These are phyloP conservation scores for Fragum whitleyi DNA, from an alignment of 2,888 invertebrate species.

Conservation along the genomic window DNA sequence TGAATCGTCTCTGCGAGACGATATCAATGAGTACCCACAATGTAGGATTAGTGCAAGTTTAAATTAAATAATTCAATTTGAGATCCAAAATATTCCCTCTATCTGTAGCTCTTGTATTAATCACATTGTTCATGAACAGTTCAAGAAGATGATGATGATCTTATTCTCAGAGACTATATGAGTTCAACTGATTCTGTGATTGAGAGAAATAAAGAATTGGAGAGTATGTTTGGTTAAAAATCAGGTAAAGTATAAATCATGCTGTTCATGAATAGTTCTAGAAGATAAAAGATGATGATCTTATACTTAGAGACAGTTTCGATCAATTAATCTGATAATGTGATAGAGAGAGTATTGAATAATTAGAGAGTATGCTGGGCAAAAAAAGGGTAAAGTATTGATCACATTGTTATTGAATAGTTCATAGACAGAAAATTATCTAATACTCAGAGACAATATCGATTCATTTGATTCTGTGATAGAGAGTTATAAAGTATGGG, in stretches of 20 bases:
- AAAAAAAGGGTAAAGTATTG: conserved; percentile 86
- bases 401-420: conserved; percentile 95
- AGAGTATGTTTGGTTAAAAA: conserved; percentile 89
- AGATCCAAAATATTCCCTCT: too few species aligned
- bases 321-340: conserved; percentile 89
- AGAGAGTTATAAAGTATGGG: conserved; percentile 93
- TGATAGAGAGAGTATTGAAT: conserved; percentile 92
- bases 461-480: conserved; percentile 89
- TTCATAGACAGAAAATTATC: conserved; percentile 90
- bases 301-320: conserved; percentile 84
- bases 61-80: too few species aligned
- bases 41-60: too few species aligned
- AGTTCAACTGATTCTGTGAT: conserved; percentile 89
- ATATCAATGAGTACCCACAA: too few species aligned
- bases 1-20: too few species aligned
- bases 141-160: conserved; percentile 88
- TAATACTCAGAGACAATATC: conserved; percentile 85
- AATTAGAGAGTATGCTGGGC: conserved; percentile 90
- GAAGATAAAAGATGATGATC: conserved; percentile 88
- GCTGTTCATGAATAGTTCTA: conserved; percentile 93
- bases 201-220: conserved; percentile 93
- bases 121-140: conserved; percentile 90
- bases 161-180: conserved; percentile 85
- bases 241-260: conserved; percentile 67
- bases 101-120: too few species aligned